These are phyloP conservation scores for Astatoreochromis straeleni DNA, from an alignment of 2,113 vertebrate species.

Conservation along the genomic window DNA sequence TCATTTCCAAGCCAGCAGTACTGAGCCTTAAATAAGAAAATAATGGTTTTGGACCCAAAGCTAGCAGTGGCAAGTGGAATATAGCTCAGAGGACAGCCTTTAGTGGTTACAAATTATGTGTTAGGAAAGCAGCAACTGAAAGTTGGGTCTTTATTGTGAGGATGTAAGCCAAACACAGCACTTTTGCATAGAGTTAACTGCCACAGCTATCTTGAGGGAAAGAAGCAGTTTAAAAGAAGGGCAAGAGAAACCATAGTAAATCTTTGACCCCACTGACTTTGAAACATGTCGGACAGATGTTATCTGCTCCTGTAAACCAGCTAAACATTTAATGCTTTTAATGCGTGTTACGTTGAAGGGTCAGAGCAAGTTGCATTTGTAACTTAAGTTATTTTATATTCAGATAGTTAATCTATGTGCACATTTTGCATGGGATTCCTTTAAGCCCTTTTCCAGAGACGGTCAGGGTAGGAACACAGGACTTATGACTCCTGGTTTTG, in stretches of 20 bases:
- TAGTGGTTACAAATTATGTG: constrained; percentile 35
- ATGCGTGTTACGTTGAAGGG: background rate
- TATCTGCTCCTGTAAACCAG: constrained; percentile 5
- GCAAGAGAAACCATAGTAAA: constrained; percentile 25
- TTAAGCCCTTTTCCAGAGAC: constrained; percentile 57
- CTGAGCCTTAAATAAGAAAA: constrained; percentile 44
- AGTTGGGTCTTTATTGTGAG: constrained; percentile 25
- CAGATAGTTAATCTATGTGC: constrained; percentile 10
- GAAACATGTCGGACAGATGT: constrained; percentile 33
- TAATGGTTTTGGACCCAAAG: constrained; percentile 40
- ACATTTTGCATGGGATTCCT: constrained; percentile 19
- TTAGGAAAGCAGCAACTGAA: constrained; percentile 12
- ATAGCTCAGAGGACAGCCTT: constrained; percentile 10
- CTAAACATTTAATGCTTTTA: constrained; percentile 1
- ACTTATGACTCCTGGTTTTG: constrained; percentile 38
- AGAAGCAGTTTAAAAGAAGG: constrained; percentile 29
- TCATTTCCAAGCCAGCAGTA: constrained; percentile 21
- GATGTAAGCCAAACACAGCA: background rate
- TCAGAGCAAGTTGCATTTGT: background rate
- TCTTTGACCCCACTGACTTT: constrained; percentile 26
- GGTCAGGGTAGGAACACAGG: background rate
- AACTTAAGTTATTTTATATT: constrained; percentile 23
- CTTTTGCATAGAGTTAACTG: background rate
- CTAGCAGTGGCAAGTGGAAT: constrained; percentile 22
- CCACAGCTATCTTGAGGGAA: background rate